phyloP scores from a whole-genome alignment of 1,140 invertebrate species.

The Drosophila lacteicornis region DNA sequence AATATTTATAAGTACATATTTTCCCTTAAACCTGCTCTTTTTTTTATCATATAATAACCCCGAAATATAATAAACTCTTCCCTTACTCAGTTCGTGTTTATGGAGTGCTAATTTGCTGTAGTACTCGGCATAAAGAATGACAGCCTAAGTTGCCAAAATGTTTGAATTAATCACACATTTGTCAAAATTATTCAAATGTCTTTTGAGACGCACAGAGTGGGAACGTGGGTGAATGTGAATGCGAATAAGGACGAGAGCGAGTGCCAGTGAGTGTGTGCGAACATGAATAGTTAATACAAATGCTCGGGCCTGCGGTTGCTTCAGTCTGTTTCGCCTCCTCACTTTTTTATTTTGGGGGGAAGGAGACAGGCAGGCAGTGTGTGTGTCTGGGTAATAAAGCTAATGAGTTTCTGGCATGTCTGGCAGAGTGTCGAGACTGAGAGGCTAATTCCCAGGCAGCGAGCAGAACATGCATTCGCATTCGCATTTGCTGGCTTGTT shows the following conservation, averaged over 20 bases:
- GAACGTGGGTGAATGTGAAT: not conserved
- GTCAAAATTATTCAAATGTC: constrained; percentile 79
- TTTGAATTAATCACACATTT: constrained; percentile 80
- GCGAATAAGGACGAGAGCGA: not conserved
- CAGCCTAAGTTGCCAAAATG: constrained; percentile 65
- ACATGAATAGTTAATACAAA: constrained; percentile 79
- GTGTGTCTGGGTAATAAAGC: constrained; percentile 58
- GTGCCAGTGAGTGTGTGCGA: constrained; percentile 25
- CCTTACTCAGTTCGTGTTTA: constrained; percentile 35
- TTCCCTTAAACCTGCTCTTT: not conserved
- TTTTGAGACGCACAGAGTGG: constrained; percentile 10
- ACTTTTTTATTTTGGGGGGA: not conserved
- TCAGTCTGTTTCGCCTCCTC: constrained; percentile 6
- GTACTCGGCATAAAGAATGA: constrained; percentile 59
- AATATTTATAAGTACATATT: no score
- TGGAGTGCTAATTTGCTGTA: constrained; percentile 70
- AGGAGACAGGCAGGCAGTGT: not conserved
- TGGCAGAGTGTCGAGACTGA: constrained; percentile 45
- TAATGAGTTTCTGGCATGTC: constrained; percentile 76
- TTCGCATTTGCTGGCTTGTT: constrained; percentile 38
- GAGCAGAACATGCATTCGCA: constrained; percentile 43
- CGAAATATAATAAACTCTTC: not conserved
- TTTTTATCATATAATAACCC: not conserved
- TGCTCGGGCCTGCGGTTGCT: constrained; percentile 32
- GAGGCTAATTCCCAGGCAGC: constrained; percentile 43